These are phyloP conservation scores for Macrophya alboannulata DNA, from an alignment of 2,888 invertebrate genomes.

Conservation along the genomic window DNA sequence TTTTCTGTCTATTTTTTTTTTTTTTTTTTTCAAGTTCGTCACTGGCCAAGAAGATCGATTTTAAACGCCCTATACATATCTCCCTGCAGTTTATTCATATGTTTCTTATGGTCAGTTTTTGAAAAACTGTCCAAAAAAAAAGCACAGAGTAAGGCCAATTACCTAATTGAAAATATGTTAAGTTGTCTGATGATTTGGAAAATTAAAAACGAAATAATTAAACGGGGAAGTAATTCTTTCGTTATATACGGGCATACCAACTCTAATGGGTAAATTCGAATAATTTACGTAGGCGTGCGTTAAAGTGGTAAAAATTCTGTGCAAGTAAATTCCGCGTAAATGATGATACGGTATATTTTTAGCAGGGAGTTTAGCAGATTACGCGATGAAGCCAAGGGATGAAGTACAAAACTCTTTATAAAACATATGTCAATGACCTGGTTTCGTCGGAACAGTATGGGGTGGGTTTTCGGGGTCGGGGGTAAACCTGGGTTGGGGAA, in stretches of 20 bases:
- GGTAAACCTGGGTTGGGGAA: slow-evolving; percentile 57
- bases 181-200: neutral
- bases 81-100: neutral
- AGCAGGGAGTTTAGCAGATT: slow-evolving; percentile 22
- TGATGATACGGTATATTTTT: slow-evolving; percentile 48
- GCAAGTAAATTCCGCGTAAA: slow-evolving; percentile 18
- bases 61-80: neutral
- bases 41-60: slow-evolving; percentile 16
- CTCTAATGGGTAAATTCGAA: slow-evolving; percentile 30
- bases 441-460: slow-evolving; percentile 63
- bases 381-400: slow-evolving; percentile 34
- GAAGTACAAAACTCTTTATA: slow-evolving; percentile 55
- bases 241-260: neutral
- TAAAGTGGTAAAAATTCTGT: neutral
- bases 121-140: too few relatives aligned
- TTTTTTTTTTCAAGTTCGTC: neutral
- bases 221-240: slow-evolving; percentile 7
- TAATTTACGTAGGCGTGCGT: slow-evolving; percentile 23
- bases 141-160: too few relatives aligned
- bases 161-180: neutral
- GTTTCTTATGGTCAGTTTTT: neutral
- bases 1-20: neutral
- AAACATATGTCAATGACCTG: slow-evolving; percentile 68
- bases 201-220: neutral
- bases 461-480: slow-evolving; percentile 26